Conservation (phyloP, 2,888 invertebrate species). For the Drosophila borborema region DNA sequence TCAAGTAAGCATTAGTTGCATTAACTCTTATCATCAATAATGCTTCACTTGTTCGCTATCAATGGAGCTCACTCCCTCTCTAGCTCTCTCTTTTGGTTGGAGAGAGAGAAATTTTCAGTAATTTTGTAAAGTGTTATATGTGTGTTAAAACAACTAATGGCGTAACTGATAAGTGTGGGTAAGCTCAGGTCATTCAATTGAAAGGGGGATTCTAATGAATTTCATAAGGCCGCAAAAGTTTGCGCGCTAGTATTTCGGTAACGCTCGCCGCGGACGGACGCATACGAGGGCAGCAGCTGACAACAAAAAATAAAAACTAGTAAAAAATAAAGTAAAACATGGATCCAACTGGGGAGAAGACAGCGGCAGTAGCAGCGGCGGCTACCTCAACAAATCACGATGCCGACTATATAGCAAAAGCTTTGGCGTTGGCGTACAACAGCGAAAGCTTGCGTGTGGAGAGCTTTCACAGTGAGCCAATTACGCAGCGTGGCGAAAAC, state of each 20-base stretch:
- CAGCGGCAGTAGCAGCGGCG: slow-evolving; percentile 7
- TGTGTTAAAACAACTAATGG: slow-evolving; percentile 29
- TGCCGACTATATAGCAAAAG: slow-evolving; percentile 42
- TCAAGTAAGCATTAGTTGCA: slow-evolving; percentile 6
- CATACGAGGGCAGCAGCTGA: neutral
- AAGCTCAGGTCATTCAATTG: slow-evolving; percentile 23
- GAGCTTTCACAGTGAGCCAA: slow-evolving; percentile 35
- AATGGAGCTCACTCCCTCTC: neutral
- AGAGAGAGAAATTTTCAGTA: neutral
- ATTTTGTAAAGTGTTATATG: slow-evolving; percentile 1
- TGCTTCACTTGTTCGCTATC: neutral
- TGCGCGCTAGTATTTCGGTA: slow-evolving; percentile 36
- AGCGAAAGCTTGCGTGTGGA: slow-evolving; percentile 48
- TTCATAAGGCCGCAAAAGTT: slow-evolving; percentile 13
- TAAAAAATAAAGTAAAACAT: slow-evolving; percentile 20
- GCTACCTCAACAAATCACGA: slow-evolving; percentile 18
- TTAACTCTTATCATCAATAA: slow-evolving; percentile 3
- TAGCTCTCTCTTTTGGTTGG: neutral
- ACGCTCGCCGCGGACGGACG: slow-evolving; percentile 32
- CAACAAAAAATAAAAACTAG: neutral
- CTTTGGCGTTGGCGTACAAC: slow-evolving; percentile 47
- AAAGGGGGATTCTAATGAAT: slow-evolving; percentile 8
- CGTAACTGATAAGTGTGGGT: slow-evolving; percentile 26
- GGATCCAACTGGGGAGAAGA: slow-evolving; percentile 25
- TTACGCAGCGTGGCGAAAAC: slow-evolving; percentile 73